Evolutionary conservation across 2,888 invertebrate species (phyloP), one percentile per base, ranked within the genome.

Genomic region (Phytoseiulus persimilis): DNA sequence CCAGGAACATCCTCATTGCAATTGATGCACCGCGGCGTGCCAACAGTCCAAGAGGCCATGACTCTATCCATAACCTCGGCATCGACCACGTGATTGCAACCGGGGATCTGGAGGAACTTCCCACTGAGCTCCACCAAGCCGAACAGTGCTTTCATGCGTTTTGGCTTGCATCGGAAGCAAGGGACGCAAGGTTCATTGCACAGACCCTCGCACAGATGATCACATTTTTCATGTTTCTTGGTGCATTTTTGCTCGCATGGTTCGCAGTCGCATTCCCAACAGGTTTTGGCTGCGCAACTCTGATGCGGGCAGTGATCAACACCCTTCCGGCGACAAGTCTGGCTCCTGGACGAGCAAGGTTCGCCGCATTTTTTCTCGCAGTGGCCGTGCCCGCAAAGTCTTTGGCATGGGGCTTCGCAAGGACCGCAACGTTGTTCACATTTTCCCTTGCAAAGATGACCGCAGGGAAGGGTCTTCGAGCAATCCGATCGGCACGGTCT

Each of bases 141-240:
- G 32, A n/a, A 45, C 33, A 87, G n/a, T 31, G 32, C 18, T 23
- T 32, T 32, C n/a, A 28, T 3, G 14, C 32, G 32, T 45, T 33
- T 87, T 18, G 32, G 31, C 31, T 87, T 87, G 45, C 87, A 87
- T 2, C 23, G 6, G 39, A 87, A 33, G 32, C 87, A 87, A 2
- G 87, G 18, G 32, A 87, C 33, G 33, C 95, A 95, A 18, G 93
- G 93, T 92, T 96, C 95, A n/a, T 95, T 95, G 93, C 95, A 96
- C 90, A 95, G 94, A 28, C 95, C 95, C 92, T 95, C 93, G 92
- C 95, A 95, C n/a, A 92, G 92, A 92, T 95, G 95, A 0, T 93
- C 93, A 93, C 95, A 95, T 2, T 65, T 65, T 83, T 91, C 89
- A 1, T 93, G 91, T 9, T 46, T 90, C 90, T 92, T 92, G 18